Base-by-base conservation (phyloP, 2,888 invertebrate genomes). In the Drosophila ezoana region DNA sequence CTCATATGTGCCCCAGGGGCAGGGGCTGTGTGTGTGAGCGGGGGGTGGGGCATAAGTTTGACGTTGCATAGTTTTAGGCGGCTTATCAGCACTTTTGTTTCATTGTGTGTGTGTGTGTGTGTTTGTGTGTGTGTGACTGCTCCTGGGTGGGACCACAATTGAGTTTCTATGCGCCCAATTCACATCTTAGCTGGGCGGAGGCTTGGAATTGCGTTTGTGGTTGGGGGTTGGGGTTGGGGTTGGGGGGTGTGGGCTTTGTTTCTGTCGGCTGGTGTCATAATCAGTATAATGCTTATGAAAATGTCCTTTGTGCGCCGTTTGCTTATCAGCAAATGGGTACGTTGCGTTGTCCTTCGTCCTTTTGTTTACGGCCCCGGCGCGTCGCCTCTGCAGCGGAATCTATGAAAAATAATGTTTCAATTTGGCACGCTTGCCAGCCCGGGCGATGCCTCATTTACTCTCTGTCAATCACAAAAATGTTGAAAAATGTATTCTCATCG, bases 281-380 rank as follows among this genome's bases (percentile, higher is more conserved):
- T 91, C 89, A 90, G 77, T 79, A 86, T 90, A 84, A 91, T 87
- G 86, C 90, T 90, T 89, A 90, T 86, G 91, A 90, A 85, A 88
- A 85, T 88, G 85, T 79, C 84, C 28, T 83, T 87, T 81, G 76
- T 78, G 65, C 59, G 56, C 37, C 47, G 63, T 28, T 28, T 28
- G 28, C 77, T 77, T 80, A 86, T 83, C 87, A 57, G 63, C 62
- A 48, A 52, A 65, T 40, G 52, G 40, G 52, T 40, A 37, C 35
- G 38, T 52, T 33, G 32, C 48, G 33, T 40, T 49, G 28, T 38
- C 57, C 52, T 35, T 38, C 16, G 58, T 71, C 44, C 65, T 45
- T 67, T 77, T 72, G 67, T 77, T 77, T 58, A 58, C 48, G 71
- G 40, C 44, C 53, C 45, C 43, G 43, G 47, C 51, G 48, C 51